Conservation (phyloP, 2,113 vertebrate species). For the Otocyon megalotis region DNA sequence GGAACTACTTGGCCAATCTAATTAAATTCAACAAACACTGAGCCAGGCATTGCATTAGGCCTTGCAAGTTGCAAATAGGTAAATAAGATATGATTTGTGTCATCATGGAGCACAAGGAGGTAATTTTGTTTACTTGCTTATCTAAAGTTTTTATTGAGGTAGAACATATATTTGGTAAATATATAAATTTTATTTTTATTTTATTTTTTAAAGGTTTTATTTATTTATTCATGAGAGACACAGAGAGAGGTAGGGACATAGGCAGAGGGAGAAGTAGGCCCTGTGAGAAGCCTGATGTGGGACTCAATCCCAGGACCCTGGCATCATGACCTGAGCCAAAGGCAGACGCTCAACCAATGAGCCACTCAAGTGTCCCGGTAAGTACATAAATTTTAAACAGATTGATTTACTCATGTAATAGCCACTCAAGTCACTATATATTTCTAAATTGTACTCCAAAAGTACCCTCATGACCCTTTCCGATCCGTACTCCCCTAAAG, state of each 20-base stretch:
- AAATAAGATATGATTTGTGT: background rate
- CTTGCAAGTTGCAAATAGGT: background rate
- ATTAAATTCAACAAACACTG: constrained; percentile 37
- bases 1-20: background rate
- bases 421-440: background rate
- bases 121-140: constrained; percentile 1
- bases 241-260: too few relatives aligned
- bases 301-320: too few relatives aligned
- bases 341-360: too few relatives aligned
- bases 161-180: background rate
- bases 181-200: background rate
- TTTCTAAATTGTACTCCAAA: background rate
- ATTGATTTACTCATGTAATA: background rate
- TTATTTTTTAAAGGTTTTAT: too few relatives aligned
- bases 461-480: background rate
- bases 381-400: background rate
- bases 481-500: background rate
- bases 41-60: background rate
- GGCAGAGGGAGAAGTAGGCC: too few relatives aligned
- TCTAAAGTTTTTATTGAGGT: constrained; percentile 36
- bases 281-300: too few relatives aligned
- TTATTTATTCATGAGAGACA: too few relatives aligned
- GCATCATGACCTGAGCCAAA: too few relatives aligned
- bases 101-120: background rate
- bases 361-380: background rate